Percentiles rank a stretch among this genome's conserved stretches.
Evolutionary conservation across 2,797 vertebrate species (phyloP).

Genomic region (Masticophis lateralis): DNA sequence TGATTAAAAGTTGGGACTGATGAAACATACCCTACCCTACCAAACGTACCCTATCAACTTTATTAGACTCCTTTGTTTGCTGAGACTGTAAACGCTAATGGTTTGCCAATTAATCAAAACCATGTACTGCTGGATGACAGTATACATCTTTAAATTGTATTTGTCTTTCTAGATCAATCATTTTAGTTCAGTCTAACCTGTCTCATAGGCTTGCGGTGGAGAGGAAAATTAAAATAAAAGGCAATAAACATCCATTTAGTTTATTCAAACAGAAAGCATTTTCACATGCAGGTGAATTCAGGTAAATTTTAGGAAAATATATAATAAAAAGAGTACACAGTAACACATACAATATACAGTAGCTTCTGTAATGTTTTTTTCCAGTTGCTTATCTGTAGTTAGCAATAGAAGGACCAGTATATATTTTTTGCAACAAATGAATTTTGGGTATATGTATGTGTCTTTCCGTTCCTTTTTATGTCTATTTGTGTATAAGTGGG

Average conservation of each 20-base stretch:
- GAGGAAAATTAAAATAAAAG: neutral
- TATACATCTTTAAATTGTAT: neutral
- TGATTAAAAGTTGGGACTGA: neutral
- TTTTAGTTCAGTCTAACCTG: neutral
- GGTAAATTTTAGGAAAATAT: neutral
- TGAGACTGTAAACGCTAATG: neutral
- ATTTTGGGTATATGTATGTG: neutral
- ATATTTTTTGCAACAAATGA: neutral
- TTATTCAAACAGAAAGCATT: neutral
- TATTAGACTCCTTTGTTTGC: neutral
- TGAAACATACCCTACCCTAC: neutral
- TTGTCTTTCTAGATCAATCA: neutral
- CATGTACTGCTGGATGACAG: neutral
- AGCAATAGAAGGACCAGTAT: neutral
- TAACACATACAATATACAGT: neutral
- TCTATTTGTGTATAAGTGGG: neutral
- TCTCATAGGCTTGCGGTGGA: neutral
- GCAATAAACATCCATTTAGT: neutral
- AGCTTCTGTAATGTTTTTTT: neutral
- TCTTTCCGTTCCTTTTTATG: neutral
- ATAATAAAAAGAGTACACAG: neutral
- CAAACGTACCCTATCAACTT: neutral
- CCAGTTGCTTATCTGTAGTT: neutral
- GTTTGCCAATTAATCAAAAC: neutral
- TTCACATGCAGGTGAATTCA: neutral